Evolutionary conservation across 2,113 vertebrate genomes (phyloP).

Genomic region (Lycocorax pyrrhopterus): DNA sequence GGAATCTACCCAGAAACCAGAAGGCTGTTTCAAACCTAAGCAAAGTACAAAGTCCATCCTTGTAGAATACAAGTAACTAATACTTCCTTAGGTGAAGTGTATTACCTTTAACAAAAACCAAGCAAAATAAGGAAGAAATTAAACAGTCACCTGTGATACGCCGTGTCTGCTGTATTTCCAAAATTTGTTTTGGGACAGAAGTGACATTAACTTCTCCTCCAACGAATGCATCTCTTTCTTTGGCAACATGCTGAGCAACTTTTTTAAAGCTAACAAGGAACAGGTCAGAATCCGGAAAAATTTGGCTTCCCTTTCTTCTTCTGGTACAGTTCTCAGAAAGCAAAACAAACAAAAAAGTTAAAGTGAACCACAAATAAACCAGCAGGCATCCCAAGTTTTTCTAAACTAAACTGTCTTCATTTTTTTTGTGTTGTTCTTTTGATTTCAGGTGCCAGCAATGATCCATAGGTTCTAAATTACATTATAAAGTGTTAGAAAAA

Average conservation of each 20-base stretch:
- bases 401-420: not conserved
- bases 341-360: not conserved
- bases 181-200: conserved; percentile 86
- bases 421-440: not conserved
- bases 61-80: not conserved
- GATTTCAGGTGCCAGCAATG: not conserved
- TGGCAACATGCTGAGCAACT: conserved; percentile 81
- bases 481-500: not conserved
- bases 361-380: not conserved
- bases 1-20: not conserved
- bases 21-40: not conserved
- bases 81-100: not conserved
- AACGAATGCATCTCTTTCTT: conserved; percentile 75
- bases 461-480: not conserved
- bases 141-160: conserved; percentile 80
- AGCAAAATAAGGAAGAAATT: not conserved
- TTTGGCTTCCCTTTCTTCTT: conserved; percentile 91
- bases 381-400: not conserved
- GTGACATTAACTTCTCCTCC: conserved; percentile 75
- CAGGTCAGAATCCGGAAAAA: conserved; percentile 88
- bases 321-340: conserved; percentile 80
- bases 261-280: conserved; percentile 91
- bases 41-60: not conserved
- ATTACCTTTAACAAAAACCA: not conserved
- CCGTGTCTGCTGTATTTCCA: conserved; percentile 95